Evolutionary conservation across 1,140 invertebrate genomes (phyloP).

Genomic region (Brachionus asplanchnoidis): DNA sequence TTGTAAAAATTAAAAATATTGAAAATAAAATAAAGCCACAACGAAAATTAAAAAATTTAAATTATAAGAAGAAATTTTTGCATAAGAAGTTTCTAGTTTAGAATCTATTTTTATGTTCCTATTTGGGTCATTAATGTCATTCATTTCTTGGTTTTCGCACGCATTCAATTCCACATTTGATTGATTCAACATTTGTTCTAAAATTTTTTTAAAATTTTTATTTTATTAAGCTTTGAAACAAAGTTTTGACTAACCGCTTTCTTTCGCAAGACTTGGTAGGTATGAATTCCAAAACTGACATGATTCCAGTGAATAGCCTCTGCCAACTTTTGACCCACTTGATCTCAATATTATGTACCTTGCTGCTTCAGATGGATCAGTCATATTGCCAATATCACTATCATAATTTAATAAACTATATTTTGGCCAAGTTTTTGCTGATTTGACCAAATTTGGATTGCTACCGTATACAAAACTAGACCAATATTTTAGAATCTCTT

Average conservation of each 20-base stretch:
- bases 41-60: too few species aligned
- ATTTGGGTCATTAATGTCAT: too few species aligned
- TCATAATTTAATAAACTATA: constrained; percentile 19
- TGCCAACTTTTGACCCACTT: not conserved
- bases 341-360: constrained; percentile 28
- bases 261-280: not conserved
- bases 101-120: too few species aligned
- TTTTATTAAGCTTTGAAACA: not conserved
- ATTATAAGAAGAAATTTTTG: too few species aligned
- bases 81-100: too few species aligned
- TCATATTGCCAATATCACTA: not conserved
- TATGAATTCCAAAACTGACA: constrained; percentile 40
- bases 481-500: constrained; percentile 25
- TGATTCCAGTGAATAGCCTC: constrained; percentile 15
- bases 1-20: too few species aligned
- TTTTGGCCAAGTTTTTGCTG: not conserved
- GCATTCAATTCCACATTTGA: not conserved
- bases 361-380: not conserved
- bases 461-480: not conserved
- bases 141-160: not conserved
- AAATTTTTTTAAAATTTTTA: not conserved
- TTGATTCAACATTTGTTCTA: not conserved
- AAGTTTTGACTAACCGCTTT: not conserved
- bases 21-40: too few species aligned
- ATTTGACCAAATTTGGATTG: not conserved